phyloP scores from a whole-genome alignment of 1,140 invertebrate species.

The Polypedilum pembai region DNA sequence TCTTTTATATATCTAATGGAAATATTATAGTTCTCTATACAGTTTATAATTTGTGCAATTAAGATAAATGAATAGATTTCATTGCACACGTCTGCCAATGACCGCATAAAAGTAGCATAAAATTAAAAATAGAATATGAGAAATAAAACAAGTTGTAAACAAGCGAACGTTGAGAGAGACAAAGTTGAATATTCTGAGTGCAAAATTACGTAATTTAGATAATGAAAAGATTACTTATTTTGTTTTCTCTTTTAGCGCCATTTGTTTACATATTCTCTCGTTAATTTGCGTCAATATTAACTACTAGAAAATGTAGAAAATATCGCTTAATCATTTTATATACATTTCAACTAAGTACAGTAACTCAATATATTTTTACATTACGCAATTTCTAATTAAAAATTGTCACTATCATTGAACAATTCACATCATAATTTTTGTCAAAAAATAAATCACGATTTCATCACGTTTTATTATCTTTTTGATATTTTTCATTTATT shows the following conservation, averaged over 20 bases:
- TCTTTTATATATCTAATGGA: too few relatives aligned
- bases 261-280: background rate
- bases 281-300: too few relatives aligned
- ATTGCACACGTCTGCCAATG: background rate
- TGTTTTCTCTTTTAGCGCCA: background rate
- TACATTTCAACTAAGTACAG: too few relatives aligned
- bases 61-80: too few relatives aligned
- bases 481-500: background rate
- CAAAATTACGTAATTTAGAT: background rate
- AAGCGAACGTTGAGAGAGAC: background rate
- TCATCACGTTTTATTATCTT: background rate
- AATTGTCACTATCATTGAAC: background rate
- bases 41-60: too few relatives aligned
- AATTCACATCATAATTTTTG: background rate
- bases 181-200: background rate
- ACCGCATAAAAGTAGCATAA: slow-evolving; percentile 9
- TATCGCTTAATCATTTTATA: too few relatives aligned
- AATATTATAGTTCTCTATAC: too few relatives aligned
- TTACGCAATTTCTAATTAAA: too few relatives aligned
- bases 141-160: background rate
- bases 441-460: background rate
- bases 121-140: background rate
- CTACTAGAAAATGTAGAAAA: too few relatives aligned
- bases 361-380: too few relatives aligned
- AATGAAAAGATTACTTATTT: background rate